Evolutionary conservation across 2,797 vertebrate species (phyloP).

Genomic region (Cirrhinus mrigala): DNA sequence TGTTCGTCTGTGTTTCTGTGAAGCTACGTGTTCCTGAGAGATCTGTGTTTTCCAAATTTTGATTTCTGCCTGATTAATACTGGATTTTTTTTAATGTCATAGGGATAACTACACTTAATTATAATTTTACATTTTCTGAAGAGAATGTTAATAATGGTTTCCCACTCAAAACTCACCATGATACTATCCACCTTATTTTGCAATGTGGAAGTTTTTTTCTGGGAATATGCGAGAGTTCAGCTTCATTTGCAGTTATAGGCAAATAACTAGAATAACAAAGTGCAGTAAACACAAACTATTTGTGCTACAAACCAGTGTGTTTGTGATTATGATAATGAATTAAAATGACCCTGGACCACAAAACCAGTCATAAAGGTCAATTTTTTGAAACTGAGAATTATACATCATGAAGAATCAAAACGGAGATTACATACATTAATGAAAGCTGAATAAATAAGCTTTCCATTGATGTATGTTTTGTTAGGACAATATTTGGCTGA

Average conservation of each 20-base stretch:
- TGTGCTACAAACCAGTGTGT: no score
- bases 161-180: not conserved
- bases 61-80: not conserved
- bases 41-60: not conserved
- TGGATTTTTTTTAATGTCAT: not conserved
- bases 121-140: not conserved
- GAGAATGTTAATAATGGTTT: not conserved
- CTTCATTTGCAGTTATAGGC: not conserved
- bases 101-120: not conserved
- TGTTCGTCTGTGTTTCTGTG: slow-evolving; percentile 7
- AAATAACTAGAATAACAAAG: not conserved
- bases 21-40: not conserved
- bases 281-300: not conserved
- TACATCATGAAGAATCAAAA: no score
- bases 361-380: no score
- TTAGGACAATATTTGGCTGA: no score
- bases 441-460: no score
- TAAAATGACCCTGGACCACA: no score
- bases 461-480: no score
- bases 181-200: not conserved
- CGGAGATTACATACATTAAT: no score
- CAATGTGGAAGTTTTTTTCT: not conserved
- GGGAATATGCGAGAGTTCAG: not conserved
- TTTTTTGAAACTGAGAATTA: no score
- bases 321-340: no score